A percentile compares a stretch with the other conserved stretches of the same genome.
These are phyloP conservation scores for Drosophila kokeensis DNA, from an alignment of 2,888 invertebrate genomes.

Conservation along the genomic window DNA sequence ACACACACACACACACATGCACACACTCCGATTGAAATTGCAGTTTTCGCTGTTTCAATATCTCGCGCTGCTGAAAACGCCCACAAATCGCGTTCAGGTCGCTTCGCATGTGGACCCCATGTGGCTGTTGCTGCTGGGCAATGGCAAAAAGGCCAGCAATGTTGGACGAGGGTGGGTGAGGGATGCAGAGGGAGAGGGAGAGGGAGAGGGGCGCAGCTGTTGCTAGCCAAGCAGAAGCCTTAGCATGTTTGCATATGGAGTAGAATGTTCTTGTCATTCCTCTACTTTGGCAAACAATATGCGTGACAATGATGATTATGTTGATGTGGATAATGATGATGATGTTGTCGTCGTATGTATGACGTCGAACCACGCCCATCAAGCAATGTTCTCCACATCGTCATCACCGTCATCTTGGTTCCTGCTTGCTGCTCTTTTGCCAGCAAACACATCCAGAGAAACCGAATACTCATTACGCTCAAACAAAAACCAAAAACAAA, in stretches of 20 bases:
- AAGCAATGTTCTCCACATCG: conserved; percentile 27
- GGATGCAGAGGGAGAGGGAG: not conserved
- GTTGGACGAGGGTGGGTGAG: not conserved
- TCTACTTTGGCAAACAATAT: conserved; percentile 42
- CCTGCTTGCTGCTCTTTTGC: conserved; percentile 34
- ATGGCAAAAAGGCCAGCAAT: conserved; percentile 13
- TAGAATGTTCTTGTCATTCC: conserved; percentile 57
- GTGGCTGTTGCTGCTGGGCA: conserved; percentile 11
- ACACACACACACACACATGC: not conserved
- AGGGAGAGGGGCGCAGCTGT: conserved; percentile 7
- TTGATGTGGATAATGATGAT: conserved; percentile 9
- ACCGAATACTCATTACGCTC: conserved; percentile 63
- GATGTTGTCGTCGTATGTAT: conserved; percentile 1
- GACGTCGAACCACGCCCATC: conserved; percentile 24
- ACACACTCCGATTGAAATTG: conserved; percentile 45
- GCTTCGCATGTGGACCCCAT: conserved; percentile 27
- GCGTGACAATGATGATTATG: conserved; percentile 19
- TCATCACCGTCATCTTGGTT: conserved; percentile 21
- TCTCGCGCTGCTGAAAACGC: conserved; percentile 46
- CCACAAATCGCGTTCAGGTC: conserved; percentile 52
- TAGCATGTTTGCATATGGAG: conserved; percentile 56
- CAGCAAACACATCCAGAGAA: conserved; percentile 26
- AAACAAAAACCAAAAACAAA: conserved; percentile 22
- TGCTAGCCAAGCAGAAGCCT: conserved; percentile 16
- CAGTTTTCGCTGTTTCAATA: conserved; percentile 59